These are phyloP conservation scores for Melanotaenia boesemani DNA, from an alignment of 2,797 vertebrate species.

Conservation along the genomic window DNA sequence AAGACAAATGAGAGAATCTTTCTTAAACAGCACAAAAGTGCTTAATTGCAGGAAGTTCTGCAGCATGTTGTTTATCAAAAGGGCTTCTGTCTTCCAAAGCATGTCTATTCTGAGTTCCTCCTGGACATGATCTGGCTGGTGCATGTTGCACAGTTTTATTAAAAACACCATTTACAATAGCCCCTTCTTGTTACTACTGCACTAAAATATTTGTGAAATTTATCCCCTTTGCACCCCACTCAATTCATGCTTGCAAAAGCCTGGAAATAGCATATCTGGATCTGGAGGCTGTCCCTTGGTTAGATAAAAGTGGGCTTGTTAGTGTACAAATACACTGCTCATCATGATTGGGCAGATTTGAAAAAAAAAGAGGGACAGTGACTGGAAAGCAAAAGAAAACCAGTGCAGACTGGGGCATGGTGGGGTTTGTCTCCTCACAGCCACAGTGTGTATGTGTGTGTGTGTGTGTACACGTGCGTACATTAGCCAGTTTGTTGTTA, in stretches of 20 bases:
- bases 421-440: slow-evolving; percentile 45
- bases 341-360: neutral
- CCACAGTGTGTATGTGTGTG: slow-evolving; percentile 18
- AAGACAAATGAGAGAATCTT: neutral
- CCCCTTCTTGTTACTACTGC: neutral
- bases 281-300: neutral
- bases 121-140: neutral
- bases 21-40: neutral
- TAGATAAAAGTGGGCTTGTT: neutral
- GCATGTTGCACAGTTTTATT: neutral
- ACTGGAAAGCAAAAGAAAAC: slow-evolving; percentile 30
- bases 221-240: neutral
- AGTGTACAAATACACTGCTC: neutral
- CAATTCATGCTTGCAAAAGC: slow-evolving; percentile 7
- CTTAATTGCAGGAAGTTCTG: neutral
- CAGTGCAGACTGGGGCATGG: neutral
- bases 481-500: slow-evolving; percentile 36
- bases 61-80: neutral
- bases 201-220: neutral
- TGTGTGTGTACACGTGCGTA: neutral
- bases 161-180: neutral
- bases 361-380: neutral
- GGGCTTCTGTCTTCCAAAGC: neutral
- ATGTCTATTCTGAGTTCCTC: neutral
- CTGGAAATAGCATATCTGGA: neutral